These are phyloP conservation scores for Pristis pectinata DNA, from an alignment of 2,797 vertebrate species.

Conservation along the genomic window DNA sequence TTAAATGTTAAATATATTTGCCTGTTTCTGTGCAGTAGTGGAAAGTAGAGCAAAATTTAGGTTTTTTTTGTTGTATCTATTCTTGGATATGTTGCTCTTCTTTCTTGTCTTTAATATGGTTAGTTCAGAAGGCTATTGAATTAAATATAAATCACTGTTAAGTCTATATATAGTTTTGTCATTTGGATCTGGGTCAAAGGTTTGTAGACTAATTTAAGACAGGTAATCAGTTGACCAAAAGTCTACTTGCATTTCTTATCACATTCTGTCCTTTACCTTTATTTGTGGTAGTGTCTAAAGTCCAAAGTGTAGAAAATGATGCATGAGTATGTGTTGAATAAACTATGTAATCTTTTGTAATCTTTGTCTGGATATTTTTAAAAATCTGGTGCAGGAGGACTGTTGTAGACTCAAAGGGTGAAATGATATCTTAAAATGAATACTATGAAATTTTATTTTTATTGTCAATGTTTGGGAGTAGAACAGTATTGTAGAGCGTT, in stretches of 20 bases:
- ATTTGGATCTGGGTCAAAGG: neutral
- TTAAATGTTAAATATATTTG: neutral
- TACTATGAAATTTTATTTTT: neutral
- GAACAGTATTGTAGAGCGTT: neutral
- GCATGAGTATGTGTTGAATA: neutral
- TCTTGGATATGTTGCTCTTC: neutral
- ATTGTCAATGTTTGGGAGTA: neutral
- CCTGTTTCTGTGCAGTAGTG: neutral
- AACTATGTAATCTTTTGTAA: neutral
- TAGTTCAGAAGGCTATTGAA: neutral
- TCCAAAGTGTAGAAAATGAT: neutral
- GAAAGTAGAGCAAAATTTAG: neutral
- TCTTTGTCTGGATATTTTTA: neutral
- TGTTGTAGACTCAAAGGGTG: neutral
- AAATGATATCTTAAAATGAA: neutral
- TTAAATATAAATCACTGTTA: neutral
- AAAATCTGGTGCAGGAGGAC: neutral
- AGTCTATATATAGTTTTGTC: neutral
- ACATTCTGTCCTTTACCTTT: neutral
- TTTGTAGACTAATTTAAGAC: neutral
- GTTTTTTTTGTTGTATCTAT: neutral
- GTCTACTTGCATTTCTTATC: neutral
- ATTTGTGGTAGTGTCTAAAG: neutral
- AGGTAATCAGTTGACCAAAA: neutral
- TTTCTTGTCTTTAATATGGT: neutral